A percentile compares a stretch with the other conserved stretches of the same genome.
phyloP scores from a whole-genome alignment of 2,113 vertebrate genomes.

The Xiphophorus couchianus region DNA sequence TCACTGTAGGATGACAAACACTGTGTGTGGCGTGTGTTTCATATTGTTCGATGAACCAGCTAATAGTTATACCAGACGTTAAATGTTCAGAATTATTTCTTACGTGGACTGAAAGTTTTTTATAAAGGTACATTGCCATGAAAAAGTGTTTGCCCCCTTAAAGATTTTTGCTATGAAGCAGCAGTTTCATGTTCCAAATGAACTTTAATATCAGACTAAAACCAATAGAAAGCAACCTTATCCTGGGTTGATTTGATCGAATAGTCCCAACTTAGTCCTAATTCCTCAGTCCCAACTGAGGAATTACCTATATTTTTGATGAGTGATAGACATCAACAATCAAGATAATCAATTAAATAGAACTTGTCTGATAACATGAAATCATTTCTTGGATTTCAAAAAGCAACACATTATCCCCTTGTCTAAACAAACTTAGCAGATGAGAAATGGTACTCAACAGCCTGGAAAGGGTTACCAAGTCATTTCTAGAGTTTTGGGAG shows the following conservation, averaged over 20 bases:
- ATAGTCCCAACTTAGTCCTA: too few species aligned
- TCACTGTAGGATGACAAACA: background rate
- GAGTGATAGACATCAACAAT: background rate
- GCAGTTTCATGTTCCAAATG: too few species aligned
- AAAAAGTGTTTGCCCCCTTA: too few species aligned
- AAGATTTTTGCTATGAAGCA: too few species aligned
- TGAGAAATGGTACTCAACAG: too few species aligned
- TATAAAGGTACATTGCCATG: background rate
- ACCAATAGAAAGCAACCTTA: too few species aligned
- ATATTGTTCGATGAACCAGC: background rate
- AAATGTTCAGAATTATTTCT: constrained; percentile 13
- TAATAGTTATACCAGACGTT: constrained; percentile 23
- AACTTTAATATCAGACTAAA: too few species aligned
- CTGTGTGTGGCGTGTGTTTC: constrained; percentile 14
- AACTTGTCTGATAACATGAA: background rate
- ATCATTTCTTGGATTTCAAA: background rate
- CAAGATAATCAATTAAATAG: background rate
- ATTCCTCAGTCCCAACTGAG: too few species aligned
- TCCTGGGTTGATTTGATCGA: too few species aligned
- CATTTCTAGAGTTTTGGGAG: too few species aligned
- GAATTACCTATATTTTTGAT: background rate
- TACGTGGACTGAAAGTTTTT: background rate
- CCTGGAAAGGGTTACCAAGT: too few species aligned
- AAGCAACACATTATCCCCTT: background rate
- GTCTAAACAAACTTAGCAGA: too few species aligned